Percentiles rank a stretch among this genome's conserved stretches.
phyloP scores from a whole-genome alignment of 2,888 invertebrate genomes.

The Exephanes ischioxanthus region DNA sequence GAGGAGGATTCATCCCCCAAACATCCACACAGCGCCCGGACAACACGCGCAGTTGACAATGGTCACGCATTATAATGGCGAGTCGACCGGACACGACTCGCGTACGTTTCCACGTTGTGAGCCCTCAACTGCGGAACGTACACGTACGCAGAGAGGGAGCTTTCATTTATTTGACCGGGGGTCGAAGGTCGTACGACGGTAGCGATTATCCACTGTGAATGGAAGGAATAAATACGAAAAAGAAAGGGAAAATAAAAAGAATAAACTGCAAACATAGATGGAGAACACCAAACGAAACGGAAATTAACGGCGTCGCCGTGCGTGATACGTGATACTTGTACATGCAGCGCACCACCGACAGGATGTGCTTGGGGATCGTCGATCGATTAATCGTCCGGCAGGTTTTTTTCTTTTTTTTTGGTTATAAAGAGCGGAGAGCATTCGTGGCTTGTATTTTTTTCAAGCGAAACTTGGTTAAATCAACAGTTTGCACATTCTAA shows the following conservation, averaged over 20 bases:
- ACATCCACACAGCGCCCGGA: slow-evolving; percentile 49
- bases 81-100: slow-evolving; percentile 59
- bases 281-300: slow-evolving; percentile 56
- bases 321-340: slow-evolving; percentile 50
- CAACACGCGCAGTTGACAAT: slow-evolving; percentile 76
- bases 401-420: slow-evolving; percentile 4
- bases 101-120: slow-evolving; percentile 48
- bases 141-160: slow-evolving; percentile 41
- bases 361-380: slow-evolving; percentile 25
- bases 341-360: slow-evolving; percentile 22
- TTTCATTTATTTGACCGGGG: slow-evolving; percentile 65
- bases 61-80: slow-evolving; percentile 83
- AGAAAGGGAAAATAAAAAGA: slow-evolving; percentile 19
- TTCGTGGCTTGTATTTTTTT: neutral
- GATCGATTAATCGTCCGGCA: slow-evolving; percentile 50
- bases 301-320: slow-evolving; percentile 64
- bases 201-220: slow-evolving; percentile 68
- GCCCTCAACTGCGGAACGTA: slow-evolving; percentile 47
- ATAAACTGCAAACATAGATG: slow-evolving; percentile 31
- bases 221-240: slow-evolving; percentile 61
- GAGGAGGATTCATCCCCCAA: slow-evolving; percentile 53
- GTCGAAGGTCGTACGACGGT: slow-evolving; percentile 54
- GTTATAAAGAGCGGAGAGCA: neutral
- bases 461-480: neutral
- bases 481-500: neutral